Conservation (phyloP, 2,797 vertebrate species). For the Centropyge bicolor region DNA sequence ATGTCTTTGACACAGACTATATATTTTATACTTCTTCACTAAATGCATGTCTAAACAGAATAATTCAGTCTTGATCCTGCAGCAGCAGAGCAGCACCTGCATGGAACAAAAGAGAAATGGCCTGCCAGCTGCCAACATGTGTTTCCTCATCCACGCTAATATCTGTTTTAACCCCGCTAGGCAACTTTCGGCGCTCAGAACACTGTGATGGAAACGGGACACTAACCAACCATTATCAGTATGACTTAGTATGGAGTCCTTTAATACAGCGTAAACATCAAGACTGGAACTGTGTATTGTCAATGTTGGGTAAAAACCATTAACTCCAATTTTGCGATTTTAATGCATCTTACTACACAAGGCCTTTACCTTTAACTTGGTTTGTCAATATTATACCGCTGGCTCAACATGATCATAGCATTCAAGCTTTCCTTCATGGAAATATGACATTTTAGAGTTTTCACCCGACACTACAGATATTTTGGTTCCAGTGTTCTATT, state of each 20-base stretch:
- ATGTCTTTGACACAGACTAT: not conserved
- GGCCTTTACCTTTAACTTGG: not conserved
- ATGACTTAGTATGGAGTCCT: constrained; percentile 26
- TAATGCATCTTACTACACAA: not conserved
- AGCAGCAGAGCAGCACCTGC: constrained; percentile 47
- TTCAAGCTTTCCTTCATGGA: constrained; percentile 1
- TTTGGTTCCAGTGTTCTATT: constrained; percentile 48
- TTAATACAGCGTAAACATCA: constrained; percentile 23
- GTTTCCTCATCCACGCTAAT: constrained; percentile 50
- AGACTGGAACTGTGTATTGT: constrained; percentile 47
- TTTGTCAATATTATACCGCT: not conserved
- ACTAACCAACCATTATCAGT: constrained; percentile 33
- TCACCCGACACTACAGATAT: constrained; percentile 43
- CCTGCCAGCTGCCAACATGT: constrained; percentile 13
- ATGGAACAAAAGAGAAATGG: constrained; percentile 8
- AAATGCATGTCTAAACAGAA: constrained; percentile 47
- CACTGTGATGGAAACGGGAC: constrained; percentile 23
- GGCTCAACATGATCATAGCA: not conserved
- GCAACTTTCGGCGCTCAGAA: constrained; percentile 28
- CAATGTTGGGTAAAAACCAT: constrained; percentile 57
- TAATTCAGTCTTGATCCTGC: constrained; percentile 54
- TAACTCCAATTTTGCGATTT: not conserved
- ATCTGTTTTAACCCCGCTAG: constrained; percentile 46
- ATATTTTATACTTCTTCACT: not conserved
- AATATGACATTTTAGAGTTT: constrained; percentile 16